Conservation (phyloP, 2,888 invertebrate genomes). For the Aphelenchoides bicaudatus region DNA sequence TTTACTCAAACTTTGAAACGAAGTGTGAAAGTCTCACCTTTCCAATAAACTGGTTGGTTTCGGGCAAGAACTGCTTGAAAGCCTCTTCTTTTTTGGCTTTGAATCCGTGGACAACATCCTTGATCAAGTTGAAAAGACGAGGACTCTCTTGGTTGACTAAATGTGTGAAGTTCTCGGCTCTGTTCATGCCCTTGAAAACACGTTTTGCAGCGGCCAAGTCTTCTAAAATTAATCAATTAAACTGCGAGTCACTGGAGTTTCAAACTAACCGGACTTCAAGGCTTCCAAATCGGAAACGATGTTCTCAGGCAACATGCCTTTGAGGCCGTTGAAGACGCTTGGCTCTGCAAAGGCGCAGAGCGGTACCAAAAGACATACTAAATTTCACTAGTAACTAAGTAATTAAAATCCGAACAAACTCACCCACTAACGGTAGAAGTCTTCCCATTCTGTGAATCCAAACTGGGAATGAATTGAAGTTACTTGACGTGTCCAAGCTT, state of each 20-base stretch:
- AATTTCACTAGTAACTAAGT: no score
- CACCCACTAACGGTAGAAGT: no score
- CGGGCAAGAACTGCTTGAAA: neutral
- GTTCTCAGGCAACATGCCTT: slow-evolving; percentile 3
- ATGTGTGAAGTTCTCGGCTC: neutral
- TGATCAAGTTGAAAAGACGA: neutral
- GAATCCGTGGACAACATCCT: slow-evolving; percentile 2
- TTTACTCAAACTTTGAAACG: no score
- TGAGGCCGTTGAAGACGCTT: slow-evolving; percentile 8
- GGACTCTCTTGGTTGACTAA: neutral
- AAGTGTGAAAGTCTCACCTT: neutral
- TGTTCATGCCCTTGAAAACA: neutral
- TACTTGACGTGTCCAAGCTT: no score
- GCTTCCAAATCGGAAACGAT: neutral
- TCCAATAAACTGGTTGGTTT: slow-evolving; percentile 5
- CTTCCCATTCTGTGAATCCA: no score
- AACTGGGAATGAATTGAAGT: no score
- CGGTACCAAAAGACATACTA: no score
- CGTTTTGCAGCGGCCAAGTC: slow-evolving; percentile 1
- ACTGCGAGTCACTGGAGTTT: no score
- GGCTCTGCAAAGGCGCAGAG: no score
- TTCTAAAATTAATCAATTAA: no score
- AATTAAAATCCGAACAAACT: no score
- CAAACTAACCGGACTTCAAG: neutral
- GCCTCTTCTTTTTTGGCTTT: slow-evolving; percentile 2